Conservation (phyloP, 2,797 vertebrate genomes). For the Acrocephalus scirpaceus region DNA sequence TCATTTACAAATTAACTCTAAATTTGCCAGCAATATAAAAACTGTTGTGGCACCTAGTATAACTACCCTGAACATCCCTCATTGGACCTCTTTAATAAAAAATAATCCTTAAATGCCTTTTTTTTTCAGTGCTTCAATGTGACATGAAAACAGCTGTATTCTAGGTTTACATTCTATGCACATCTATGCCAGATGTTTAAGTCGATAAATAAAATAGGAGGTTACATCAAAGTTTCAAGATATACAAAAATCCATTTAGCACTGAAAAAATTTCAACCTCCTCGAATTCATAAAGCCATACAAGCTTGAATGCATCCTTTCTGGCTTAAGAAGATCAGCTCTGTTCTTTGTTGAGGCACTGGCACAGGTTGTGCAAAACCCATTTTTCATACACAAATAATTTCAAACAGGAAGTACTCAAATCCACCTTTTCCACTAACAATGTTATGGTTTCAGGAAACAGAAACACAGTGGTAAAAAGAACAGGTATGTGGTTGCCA, state of each 20-base stretch:
- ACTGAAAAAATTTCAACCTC: slow-evolving; percentile 71
- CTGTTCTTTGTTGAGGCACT: slow-evolving; percentile 76
- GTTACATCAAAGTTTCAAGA: slow-evolving; percentile 74
- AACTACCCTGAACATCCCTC: slow-evolving; percentile 75
- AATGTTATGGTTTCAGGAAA: slow-evolving; percentile 73
- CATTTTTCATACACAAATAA: slow-evolving; percentile 73
- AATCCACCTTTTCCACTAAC: slow-evolving; percentile 74
- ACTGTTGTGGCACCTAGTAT: slow-evolving; percentile 72
- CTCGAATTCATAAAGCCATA: slow-evolving; percentile 75
- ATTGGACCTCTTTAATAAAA: slow-evolving; percentile 71
- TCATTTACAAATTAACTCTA: slow-evolving; percentile 71
- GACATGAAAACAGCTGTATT: slow-evolving; percentile 66
- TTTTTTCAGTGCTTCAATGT: slow-evolving; percentile 76
- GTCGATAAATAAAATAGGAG: slow-evolving; percentile 74
- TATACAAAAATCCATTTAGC: slow-evolving; percentile 73
- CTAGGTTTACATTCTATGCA: slow-evolving; percentile 72
- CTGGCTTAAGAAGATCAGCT: slow-evolving; percentile 72
- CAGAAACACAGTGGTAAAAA: slow-evolving; percentile 74
- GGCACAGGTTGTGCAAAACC: slow-evolving; percentile 77
- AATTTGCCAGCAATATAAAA: slow-evolving; percentile 74
- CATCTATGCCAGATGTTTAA: slow-evolving; percentile 75
- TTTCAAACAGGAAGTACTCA: slow-evolving; percentile 73
- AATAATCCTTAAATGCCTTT: slow-evolving; percentile 60
- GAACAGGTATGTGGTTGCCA: slow-evolving; percentile 18
- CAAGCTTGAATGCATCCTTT: slow-evolving; percentile 70